Evolutionary conservation across 2,888 invertebrate species (phyloP).

Genomic region (Beris chalybata): DNA sequence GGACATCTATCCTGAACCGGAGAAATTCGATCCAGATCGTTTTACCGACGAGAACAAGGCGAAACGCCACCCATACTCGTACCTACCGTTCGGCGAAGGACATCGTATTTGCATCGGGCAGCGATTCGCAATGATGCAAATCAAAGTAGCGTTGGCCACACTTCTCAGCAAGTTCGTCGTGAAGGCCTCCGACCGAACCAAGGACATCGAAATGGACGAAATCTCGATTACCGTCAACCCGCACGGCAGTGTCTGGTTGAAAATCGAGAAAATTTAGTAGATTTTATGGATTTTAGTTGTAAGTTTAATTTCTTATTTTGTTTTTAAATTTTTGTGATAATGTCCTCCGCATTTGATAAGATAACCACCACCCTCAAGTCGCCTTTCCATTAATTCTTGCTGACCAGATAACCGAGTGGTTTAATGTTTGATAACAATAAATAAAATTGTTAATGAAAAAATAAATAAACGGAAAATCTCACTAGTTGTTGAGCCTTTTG

Average conservation of each 20-base stretch:
- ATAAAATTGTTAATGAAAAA: no score
- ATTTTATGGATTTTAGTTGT: no score
- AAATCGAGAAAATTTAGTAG: conserved; percentile 38
- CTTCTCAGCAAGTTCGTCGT: conserved; percentile 36
- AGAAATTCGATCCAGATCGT: conserved; percentile 51
- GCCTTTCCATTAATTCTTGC: no score
- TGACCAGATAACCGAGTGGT: no score
- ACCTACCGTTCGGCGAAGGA: conserved; percentile 50
- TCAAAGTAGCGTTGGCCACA: conserved; percentile 34
- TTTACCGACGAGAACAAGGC: conserved; percentile 45
- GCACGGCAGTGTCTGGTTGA: conserved; percentile 35
- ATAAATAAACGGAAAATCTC: no score
- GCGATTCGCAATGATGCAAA: conserved; percentile 38
- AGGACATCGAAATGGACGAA: conserved; percentile 33
- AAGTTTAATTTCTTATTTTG: no score
- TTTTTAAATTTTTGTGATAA: no score
- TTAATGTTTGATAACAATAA: no score
- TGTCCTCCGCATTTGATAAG: no score
- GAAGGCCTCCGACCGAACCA: conserved; percentile 2
- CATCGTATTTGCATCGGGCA: conserved; percentile 43
- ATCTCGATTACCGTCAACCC: conserved; percentile 34
- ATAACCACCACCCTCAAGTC: no score
- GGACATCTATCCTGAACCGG: conserved; percentile 49
- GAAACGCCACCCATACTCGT: conserved; percentile 43
- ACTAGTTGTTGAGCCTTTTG: no score